Base-by-base conservation (phyloP, 2,888 invertebrate genomes). In the Aelia acuminata region DNA sequence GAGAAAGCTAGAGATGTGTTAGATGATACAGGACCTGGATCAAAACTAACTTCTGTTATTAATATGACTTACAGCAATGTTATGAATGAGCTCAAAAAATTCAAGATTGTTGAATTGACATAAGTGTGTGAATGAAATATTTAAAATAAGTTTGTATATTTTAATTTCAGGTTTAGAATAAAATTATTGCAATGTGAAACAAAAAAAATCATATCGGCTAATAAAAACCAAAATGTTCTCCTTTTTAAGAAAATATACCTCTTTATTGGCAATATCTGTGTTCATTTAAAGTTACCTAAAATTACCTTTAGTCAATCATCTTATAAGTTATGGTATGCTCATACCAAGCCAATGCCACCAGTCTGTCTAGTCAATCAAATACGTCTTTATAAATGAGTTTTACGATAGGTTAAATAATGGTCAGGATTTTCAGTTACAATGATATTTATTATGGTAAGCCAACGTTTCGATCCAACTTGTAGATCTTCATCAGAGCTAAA, bases 21-120 rank as follows among this genome's bases (percentile, higher is more conserved):
- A 39, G 86, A 86, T 47, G 63, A 63, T 50, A n/a, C 26, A 53
- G 87, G 87, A 18, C 92, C 93, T 0, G 93, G 93, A 39, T 84
- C 89, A 22, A 88, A 85, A 43, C 89, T 90, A 85, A 87, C 89
- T 18, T 88, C 89, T 57, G 80, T 90, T 26, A 89, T 90, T 31
- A 92, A 92, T 84, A 92, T 92, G 88, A 90, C 93, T 4, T 90
- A 91, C 35, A 87, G 87, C 35, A 87, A 89, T 57, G 39, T 90
- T 15, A 84, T 86, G 31, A 89, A 89, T 26, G 89, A 89, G 70
- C 84, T 90, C 31, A 87, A 89, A 63, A 89, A 89, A 84, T 89
- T 85, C 49, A 89, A 89, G 84, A 84, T 88, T 80, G 84, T 89
- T 39, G 89, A 89, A 84, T 31, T 89, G 48, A 84, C 57, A 31